These are phyloP conservation scores for Drosophila nigricruria DNA, from an alignment of 2,888 invertebrate species.

Conservation along the genomic window DNA sequence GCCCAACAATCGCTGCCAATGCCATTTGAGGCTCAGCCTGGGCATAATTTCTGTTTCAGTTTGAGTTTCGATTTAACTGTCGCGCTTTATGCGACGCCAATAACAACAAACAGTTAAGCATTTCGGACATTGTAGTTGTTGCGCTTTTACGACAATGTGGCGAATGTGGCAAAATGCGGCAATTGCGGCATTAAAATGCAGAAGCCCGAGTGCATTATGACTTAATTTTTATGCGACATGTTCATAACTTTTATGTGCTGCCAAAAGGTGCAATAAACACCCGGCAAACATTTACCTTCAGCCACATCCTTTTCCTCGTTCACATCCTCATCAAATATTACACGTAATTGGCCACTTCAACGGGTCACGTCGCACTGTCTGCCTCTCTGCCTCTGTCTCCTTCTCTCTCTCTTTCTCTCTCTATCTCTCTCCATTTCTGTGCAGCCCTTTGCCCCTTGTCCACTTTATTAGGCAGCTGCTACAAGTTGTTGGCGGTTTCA, in stretches of 20 bases:
- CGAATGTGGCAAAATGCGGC: slow-evolving; percentile 51
- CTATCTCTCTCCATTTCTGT: too few species aligned
- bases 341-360: slow-evolving; percentile 36
- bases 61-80: slow-evolving; percentile 40
- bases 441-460: slow-evolving; percentile 10
- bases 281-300: slow-evolving; percentile 28
- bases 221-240: slow-evolving; percentile 72
- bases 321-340: slow-evolving; percentile 27
- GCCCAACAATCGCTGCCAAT: slow-evolving; percentile 58
- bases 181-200: slow-evolving; percentile 39
- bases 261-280: slow-evolving; percentile 54
- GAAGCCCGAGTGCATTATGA: slow-evolving; percentile 65
- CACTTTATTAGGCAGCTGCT: slow-evolving; percentile 47
- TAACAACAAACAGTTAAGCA: slow-evolving; percentile 12
- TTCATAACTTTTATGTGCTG: slow-evolving; percentile 69
- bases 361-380: slow-evolving; percentile 30
- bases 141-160: slow-evolving; percentile 47
- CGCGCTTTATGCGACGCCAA: slow-evolving; percentile 50
- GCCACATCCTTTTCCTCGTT: slow-evolving; percentile 7
- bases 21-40: slow-evolving; percentile 17
- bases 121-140: slow-evolving; percentile 65
- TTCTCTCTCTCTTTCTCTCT: too few species aligned
- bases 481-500: slow-evolving; percentile 38
- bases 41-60: slow-evolving; percentile 10
- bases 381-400: background rate